Evolutionary conservation across 2,888 invertebrate genomes (phyloP).

Genomic region (Heliconius aoede): DNA sequence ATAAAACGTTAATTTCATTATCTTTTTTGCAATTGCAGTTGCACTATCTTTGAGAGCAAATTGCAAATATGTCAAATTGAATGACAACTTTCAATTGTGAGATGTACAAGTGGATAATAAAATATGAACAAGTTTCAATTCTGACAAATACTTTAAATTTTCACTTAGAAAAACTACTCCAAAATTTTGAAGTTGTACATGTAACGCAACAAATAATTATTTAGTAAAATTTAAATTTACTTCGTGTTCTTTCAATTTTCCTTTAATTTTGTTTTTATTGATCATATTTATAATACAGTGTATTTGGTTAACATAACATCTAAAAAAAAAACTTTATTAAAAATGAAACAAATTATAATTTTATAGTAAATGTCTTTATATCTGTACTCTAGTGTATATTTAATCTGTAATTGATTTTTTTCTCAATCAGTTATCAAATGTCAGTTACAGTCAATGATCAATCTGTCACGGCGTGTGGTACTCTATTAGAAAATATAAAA

Average conservation of each 20-base stretch:
- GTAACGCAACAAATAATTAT: no score
- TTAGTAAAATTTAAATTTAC: no score
- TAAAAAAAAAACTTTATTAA: no score
- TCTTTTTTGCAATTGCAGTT: neutral
- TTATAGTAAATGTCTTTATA: no score
- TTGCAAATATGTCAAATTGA: conserved; percentile 17
- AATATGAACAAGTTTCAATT: neutral
- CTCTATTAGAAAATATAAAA: conserved; percentile 42
- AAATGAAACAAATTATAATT: no score
- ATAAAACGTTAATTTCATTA: conserved; percentile 6
- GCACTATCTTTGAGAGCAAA: neutral
- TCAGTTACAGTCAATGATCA: conserved; percentile 4
- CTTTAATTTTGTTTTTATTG: no score
- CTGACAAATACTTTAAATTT: no score
- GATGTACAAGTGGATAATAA: neutral
- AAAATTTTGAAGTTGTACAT: no score
- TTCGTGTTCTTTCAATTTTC: no score
- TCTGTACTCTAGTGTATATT: neutral
- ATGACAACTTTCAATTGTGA: neutral
- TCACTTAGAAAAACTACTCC: no score
- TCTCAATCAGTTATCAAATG: neutral
- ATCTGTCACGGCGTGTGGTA: neutral
- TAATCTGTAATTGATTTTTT: neutral
- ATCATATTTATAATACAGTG: no score
- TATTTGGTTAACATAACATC: no score